Evolutionary conservation across 2,113 vertebrate genomes (phyloP).

Genomic region (Sebastes schlegelii): DNA sequence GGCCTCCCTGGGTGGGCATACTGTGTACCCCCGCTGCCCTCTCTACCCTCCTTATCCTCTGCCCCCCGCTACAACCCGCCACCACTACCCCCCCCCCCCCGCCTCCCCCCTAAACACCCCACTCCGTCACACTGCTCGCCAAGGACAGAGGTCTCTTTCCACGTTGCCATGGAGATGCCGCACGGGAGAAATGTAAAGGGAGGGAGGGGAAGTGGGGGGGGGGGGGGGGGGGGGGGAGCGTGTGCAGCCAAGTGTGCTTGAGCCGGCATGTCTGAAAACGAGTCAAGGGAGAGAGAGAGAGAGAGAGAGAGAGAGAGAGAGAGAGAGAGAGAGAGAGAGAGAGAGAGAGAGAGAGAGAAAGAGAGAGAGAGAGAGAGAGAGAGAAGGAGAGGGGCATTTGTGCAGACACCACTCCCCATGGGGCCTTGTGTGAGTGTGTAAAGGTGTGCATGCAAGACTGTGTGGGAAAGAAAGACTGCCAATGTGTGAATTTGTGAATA

Average conservation of each 20-base stretch:
- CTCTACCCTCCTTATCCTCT: slow-evolving; percentile 60
- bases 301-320: slow-evolving; percentile 30
- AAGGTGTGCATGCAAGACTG: slow-evolving; percentile 72
- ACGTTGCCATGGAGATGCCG: slow-evolving; percentile 86
- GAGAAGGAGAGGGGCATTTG: slow-evolving; percentile 56
- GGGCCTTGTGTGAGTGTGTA: slow-evolving; percentile 73
- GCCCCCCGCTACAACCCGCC: slow-evolving; percentile 22
- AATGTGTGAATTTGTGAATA: slow-evolving; percentile 76
- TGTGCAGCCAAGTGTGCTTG: slow-evolving; percentile 85
- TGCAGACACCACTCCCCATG: slow-evolving; percentile 77
- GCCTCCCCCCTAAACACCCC: slow-evolving; percentile 66
- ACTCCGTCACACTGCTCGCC: slow-evolving; percentile 78
- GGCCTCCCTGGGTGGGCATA: slow-evolving; percentile 76
- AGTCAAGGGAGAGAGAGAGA: slow-evolving; percentile 69
- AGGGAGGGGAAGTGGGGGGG: slow-evolving; percentile 50
- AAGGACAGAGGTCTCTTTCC: slow-evolving; percentile 86
- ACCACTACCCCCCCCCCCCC: slow-evolving; percentile 2
- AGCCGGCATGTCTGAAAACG: slow-evolving; percentile 82
- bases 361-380: slow-evolving; percentile 26
- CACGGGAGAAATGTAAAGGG: slow-evolving; percentile 83
- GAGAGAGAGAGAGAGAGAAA: slow-evolving; percentile 57
- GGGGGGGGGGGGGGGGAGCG: slow-evolving; percentile 62
- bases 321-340: slow-evolving; percentile 33
- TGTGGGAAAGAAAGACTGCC: slow-evolving; percentile 69
- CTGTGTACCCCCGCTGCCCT: slow-evolving; percentile 59